Base-by-base conservation (phyloP, 2,113 vertebrate genomes). In the Heloderma charlesbogerti region DNA sequence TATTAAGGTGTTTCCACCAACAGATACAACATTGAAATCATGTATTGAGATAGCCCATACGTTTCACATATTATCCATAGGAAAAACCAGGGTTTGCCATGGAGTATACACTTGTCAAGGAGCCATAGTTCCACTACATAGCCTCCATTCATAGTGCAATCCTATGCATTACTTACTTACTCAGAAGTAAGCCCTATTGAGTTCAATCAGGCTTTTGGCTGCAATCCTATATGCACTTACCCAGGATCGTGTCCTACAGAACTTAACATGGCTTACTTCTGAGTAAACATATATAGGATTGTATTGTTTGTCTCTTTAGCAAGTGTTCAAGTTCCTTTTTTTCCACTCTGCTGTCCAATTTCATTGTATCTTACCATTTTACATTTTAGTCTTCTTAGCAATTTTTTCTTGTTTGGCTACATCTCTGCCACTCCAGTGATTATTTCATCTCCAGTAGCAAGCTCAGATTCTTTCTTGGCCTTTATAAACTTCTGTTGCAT, bases 401-500 rank as follows among this genome's bases (percentile, higher is more conserved):
- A 88, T 88, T 87, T 0, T 25, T 86, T n/a, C 29, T 40, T 34
- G 31, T 81, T 16, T 81, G 83, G 43, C 51, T 84, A 48, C 20
- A 90, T 80, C 5, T 1, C 86, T 91, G 77, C 4, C n/a, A 88
- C 18, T 31, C 13, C 79, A 3, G 13, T 16, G 72, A 74, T 25
- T 87, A 89, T 48, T 94, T 89, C 83, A 72, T 2, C 0, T 63
- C 12, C 0, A 0, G 86, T 86, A 90, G 57, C 16, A 4, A 82
- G 86, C 10, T 18, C 1, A 18, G 0, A 5, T 3, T 75, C 79
- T 85, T 86, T 81, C 4, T 80, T 78, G 45, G 40, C 1, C 8
- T 90, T 93, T 92, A 69, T 60, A 51, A 40, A 71, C 25, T 43
- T 86, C 48, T 2, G 13, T 27, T 90, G 67, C 3, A 80, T 90